Percentiles rank a stretch among this genome's conserved stretches.
phyloP scores from a whole-genome alignment of 2,888 invertebrate species.

The Dasysyrphus albostriatus region DNA sequence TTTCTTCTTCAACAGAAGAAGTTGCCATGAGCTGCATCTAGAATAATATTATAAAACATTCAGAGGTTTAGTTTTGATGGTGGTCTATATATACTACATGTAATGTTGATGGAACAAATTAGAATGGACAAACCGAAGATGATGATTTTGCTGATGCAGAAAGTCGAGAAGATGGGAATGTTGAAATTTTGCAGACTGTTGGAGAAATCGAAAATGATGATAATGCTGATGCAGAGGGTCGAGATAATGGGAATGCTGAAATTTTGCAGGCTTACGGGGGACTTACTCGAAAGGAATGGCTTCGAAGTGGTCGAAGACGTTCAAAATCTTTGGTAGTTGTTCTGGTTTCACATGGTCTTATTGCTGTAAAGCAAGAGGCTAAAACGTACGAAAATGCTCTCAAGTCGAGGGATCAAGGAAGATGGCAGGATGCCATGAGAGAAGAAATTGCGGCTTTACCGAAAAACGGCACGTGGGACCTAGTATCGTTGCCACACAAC shows the following conservation, averaged over 20 bases:
- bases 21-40: no score
- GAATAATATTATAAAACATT: no score
- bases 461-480: conserved; percentile 9
- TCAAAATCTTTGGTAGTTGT: conserved; percentile 1
- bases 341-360: not conserved
- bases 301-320: no score
- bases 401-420: not conserved
- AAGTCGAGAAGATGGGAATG: not conserved
- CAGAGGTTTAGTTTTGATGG: no score
- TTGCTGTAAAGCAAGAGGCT: not conserved
- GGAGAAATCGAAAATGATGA: not conserved
- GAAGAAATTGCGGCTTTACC: not conserved
- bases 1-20: no score
- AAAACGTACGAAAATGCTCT: not conserved
- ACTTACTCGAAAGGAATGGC: no score
- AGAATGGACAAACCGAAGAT: not conserved
- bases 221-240: no score
- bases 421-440: not conserved
- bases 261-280: no score
- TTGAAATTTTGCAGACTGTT: not conserved
- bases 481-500: conserved; percentile 6
- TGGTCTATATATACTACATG: no score
- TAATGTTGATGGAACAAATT: no score
- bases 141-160: not conserved
- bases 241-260: no score